Base-by-base conservation (phyloP, 1,140 invertebrate species). In the Brachionus koreanus region DNA sequence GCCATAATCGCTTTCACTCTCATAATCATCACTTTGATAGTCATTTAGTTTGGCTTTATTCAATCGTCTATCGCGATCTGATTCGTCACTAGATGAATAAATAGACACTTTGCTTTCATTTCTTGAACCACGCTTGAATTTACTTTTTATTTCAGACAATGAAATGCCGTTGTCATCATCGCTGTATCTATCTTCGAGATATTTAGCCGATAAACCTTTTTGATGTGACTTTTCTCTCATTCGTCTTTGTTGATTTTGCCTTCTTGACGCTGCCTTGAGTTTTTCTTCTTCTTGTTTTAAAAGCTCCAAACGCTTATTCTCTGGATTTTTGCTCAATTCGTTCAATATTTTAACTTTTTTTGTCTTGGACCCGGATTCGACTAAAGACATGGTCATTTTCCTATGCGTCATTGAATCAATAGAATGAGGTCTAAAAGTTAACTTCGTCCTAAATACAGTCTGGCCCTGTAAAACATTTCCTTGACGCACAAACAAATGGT, bases 401-500 rank as follows among this genome's bases (percentile, higher is more conserved):
- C 57, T 39, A 82, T 82, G 79, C 2, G 79, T 65, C 57, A 82
- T 52, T 7, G 79, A 82, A 39, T 82, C 79, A 43, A 42, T 65
- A 12, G 79, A 82, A 37, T 82, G 65, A 7, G 57, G 79, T 19
- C 79, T 82, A 61, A 82, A 82, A 9, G 82, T 52, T n/a, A 82
- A 46, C 35, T 82, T 82, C 10, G 82, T 82, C 9, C 23, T 65
- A 63, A 82, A 82, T 16, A 69, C 82, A 29, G 46, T 61, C 49
- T 82, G 82, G 29, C 42, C 65, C 13, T 74, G 82, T n/a, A 82
- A 33, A 13, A 42, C 42, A 35, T 69, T 72, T 10, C 42, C 63
- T n/a, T 82, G 82, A n/a, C 82, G 29, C 4, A 82, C 43, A 29
- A 82, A 82, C 13, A 82, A 57, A 72, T 82, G 82, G 29, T 82